Evolutionary conservation across 2,113 vertebrate genomes (phyloP).

Genomic region (Marcusenius ussheri): DNA sequence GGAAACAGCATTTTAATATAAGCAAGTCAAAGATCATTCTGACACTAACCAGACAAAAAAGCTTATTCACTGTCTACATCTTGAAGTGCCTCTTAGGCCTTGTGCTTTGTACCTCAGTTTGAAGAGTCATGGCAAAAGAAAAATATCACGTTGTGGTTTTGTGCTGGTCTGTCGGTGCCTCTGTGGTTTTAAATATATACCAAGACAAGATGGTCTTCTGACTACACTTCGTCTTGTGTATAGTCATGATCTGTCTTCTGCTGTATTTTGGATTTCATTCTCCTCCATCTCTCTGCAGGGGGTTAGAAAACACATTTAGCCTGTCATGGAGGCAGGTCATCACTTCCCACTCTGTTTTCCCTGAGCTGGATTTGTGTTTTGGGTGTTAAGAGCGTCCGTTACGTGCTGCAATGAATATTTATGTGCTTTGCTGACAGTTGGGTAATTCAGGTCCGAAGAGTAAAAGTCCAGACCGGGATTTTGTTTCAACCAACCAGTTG

Average conservation of each 20-base stretch:
- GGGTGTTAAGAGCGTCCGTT: background rate
- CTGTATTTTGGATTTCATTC: background rate
- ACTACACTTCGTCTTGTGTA: background rate
- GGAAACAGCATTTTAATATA: background rate
- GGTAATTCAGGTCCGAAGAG: no score
- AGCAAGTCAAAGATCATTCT: background rate
- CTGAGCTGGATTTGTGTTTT: background rate
- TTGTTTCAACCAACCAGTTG: no score
- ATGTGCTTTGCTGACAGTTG: background rate
- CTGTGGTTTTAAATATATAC: background rate
- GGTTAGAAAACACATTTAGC: background rate
- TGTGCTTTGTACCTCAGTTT: background rate
- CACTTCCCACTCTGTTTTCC: background rate
- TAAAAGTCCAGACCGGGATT: no score
- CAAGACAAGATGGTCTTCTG: background rate
- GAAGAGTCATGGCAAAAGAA: background rate
- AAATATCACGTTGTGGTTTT: background rate
- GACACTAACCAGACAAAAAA: background rate
- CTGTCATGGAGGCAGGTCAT: background rate
- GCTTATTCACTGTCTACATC: background rate
- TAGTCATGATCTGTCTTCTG: background rate
- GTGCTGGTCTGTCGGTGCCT: background rate
- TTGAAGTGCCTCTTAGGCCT: background rate
- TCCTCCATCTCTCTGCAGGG: background rate
- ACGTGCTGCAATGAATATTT: background rate